Base-by-base conservation (phyloP, 2,113 vertebrate genomes). In the Amia ocellicauda region DNA sequence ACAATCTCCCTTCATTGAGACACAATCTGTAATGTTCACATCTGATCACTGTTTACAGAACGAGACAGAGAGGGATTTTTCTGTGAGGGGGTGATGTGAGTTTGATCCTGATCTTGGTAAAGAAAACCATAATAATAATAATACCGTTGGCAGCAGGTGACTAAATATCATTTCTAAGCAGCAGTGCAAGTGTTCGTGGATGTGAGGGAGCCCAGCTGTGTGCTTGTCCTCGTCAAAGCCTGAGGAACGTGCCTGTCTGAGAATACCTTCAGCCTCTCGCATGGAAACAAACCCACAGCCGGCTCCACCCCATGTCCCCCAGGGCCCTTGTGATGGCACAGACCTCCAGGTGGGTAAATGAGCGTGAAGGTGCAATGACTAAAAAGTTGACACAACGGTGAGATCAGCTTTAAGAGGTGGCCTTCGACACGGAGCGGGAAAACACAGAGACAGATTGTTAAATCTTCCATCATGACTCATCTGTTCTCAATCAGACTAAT, bases 1-100 rank as follows among this genome's bases (percentile, higher is more conserved):
- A 49, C 10, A 28, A 13, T 11, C 43, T 45, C 59, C 28, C 42
- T n/a, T 41, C 11, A 2, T n/a, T 60, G 16, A 7, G 13, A 22
- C 60, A 40, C 14, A 23, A 27, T 11, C 56, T 41, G 7, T 4
- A 2, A 2, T 17, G 8, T n/a, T 19, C 9, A 24, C 7, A 31
- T 40, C 42, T 22, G 22, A 17, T 31, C 40, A 22, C 66, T 68
- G 66, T 67, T 67, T 64, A 64, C 62, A 64, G 53, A 55, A 29
- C 19, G 19, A 41, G 24, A 26, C 49, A 31, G 24, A 9, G 49
- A 40, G 20, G 55, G 9, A 13, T 27, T 31, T 26, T 45, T 60
- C 43, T 60, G 27, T 36, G 49, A 52, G 47, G 60, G 10, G 8
- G 19, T 29, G 5, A 14, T n/a, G 19, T 14, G 10, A 8, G 23